Evolutionary conservation across 2,113 vertebrate genomes (phyloP).

Genomic region (Balaeniceps rex): DNA sequence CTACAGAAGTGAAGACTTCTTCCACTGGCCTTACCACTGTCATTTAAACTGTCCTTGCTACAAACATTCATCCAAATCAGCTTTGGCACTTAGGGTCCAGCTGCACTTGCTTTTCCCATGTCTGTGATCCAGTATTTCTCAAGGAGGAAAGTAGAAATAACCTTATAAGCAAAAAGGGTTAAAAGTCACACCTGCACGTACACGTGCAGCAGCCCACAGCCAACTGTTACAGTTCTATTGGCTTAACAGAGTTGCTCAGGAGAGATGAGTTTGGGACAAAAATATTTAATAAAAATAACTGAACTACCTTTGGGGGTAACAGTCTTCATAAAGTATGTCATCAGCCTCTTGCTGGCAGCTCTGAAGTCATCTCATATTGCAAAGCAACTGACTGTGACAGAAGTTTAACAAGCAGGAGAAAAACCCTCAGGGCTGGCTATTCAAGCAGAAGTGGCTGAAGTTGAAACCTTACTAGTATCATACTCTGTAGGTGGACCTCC

Average conservation of each 20-base stretch:
- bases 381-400: not conserved
- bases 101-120: not conserved
- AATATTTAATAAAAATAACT: slow-evolving; percentile 3
- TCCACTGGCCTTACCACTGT: not conserved
- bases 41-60: not conserved
- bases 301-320: slow-evolving; percentile 4
- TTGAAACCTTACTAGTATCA: not conserved
- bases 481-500: not conserved
- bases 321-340: slow-evolving; percentile 3
- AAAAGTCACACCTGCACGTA: not conserved
- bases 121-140: not conserved
- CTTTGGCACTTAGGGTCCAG: not conserved
- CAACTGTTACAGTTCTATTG: not conserved
- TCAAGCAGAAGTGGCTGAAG: not conserved
- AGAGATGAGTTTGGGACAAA: not conserved
- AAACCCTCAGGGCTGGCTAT: not conserved
- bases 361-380: not conserved
- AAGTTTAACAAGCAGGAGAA: slow-evolving; percentile 23
- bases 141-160: not conserved
- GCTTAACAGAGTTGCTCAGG: not conserved
- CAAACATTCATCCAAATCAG: not conserved
- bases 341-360: not conserved
- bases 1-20: not conserved
- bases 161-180: not conserved
- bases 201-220: not conserved